These are phyloP conservation scores for Hylaea fasciaria DNA, from an alignment of 2,888 invertebrate genomes.

Conservation along the genomic window DNA sequence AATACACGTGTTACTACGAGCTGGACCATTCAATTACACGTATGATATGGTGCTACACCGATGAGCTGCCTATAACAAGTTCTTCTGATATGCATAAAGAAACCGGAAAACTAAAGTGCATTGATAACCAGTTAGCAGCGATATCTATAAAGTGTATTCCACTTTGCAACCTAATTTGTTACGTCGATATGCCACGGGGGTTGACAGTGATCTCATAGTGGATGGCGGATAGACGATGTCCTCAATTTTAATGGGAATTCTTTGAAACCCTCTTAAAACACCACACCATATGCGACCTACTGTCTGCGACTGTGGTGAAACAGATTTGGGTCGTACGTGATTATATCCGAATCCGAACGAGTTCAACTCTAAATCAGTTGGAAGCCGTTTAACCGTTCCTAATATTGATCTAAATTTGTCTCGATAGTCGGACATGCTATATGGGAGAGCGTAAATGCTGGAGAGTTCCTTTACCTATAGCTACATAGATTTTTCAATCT, in stretches of 20 bases:
- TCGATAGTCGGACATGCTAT: slow-evolving; percentile 27
- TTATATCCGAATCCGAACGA: slow-evolving; percentile 56
- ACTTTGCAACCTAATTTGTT: slow-evolving; percentile 24
- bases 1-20: slow-evolving; percentile 44
- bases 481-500: slow-evolving; percentile 39
- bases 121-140: slow-evolving; percentile 24
- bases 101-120: slow-evolving; percentile 33
- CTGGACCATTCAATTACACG: slow-evolving; percentile 41
- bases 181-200: slow-evolving; percentile 22
- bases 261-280: slow-evolving; percentile 25
- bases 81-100: slow-evolving; percentile 44
- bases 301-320: slow-evolving; percentile 54
- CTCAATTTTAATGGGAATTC: slow-evolving; percentile 17
- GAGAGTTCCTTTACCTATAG: slow-evolving; percentile 43
- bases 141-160: slow-evolving; percentile 3
- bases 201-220: slow-evolving; percentile 26
- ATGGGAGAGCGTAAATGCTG: slow-evolving; percentile 44
- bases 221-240: background rate
- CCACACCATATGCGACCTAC: slow-evolving; percentile 50
- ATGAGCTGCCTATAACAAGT: slow-evolving; percentile 35
- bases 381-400: slow-evolving; percentile 57
- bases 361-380: slow-evolving; percentile 56
- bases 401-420: slow-evolving; percentile 51
- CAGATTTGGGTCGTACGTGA: slow-evolving; percentile 72
- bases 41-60: slow-evolving; percentile 38